These are phyloP conservation scores for Dipodomys merriami DNA, from an alignment of 2,113 vertebrate species.

Conservation along the genomic window DNA sequence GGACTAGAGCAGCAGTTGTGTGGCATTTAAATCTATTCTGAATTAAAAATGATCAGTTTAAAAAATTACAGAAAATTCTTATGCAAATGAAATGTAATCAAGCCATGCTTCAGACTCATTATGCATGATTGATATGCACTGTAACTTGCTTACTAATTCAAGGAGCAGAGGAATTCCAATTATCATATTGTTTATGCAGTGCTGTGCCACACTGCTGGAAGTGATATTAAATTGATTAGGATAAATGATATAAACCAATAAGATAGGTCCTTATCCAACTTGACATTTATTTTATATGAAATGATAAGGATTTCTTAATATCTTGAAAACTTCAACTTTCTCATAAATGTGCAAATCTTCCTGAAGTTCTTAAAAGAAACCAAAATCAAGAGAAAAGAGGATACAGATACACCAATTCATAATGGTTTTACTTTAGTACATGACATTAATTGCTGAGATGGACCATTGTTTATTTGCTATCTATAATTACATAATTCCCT, in stretches of 20 bases:
- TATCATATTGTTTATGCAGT: slow-evolving; percentile 70
- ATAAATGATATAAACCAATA: slow-evolving; percentile 73
- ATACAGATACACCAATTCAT: background rate
- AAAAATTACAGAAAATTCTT: slow-evolving; percentile 79
- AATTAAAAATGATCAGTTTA: slow-evolving; percentile 79
- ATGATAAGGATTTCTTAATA: slow-evolving; percentile 53
- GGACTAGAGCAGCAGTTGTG: slow-evolving; percentile 48
- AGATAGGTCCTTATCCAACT: slow-evolving; percentile 66
- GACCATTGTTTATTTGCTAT: slow-evolving; percentile 14
- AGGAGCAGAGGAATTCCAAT: slow-evolving; percentile 73
- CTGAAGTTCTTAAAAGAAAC: slow-evolving; percentile 16
- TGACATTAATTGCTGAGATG: slow-evolving; percentile 34
- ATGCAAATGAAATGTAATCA: slow-evolving; percentile 83
- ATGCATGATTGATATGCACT: slow-evolving; percentile 78
- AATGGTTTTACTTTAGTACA: background rate
- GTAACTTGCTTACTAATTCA: slow-evolving; percentile 79
- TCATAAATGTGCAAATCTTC: slow-evolving; percentile 37
- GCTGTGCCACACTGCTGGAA: slow-evolving; percentile 64
- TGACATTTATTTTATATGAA: slow-evolving; percentile 74
- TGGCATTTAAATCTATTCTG: slow-evolving; percentile 75
- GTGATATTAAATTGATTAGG: slow-evolving; percentile 80
- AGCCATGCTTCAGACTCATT: slow-evolving; percentile 77
- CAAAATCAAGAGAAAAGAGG: background rate
- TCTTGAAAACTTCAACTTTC: slow-evolving; percentile 33
- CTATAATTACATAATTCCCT: slow-evolving; percentile 30